A percentile compares a stretch with the other conserved stretches of the same genome.
Evolutionary conservation across 2,113 vertebrate genomes (phyloP).

Genomic region (Otocyon megalotis): DNA sequence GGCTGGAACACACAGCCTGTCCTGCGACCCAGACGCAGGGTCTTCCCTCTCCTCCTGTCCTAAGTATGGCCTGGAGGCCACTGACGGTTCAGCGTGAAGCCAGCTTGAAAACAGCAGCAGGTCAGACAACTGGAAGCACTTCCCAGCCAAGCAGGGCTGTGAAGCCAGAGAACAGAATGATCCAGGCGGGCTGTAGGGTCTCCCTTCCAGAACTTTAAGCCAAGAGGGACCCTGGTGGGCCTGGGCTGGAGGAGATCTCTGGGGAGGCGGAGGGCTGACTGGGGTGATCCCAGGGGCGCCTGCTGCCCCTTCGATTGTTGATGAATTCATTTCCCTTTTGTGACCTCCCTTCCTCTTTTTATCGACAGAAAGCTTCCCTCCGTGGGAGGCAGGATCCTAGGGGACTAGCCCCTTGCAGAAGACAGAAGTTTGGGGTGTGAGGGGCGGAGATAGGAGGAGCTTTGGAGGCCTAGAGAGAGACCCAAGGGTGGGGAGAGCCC

Average conservation of each 20-base stretch:
- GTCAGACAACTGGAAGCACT: background rate
- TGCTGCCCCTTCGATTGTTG: background rate
- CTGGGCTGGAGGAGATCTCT: background rate
- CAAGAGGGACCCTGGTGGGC: background rate
- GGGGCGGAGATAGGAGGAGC: background rate
- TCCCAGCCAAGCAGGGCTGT: background rate
- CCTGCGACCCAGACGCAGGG: too few relatives aligned
- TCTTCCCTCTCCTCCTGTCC: background rate
- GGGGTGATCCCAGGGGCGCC: background rate
- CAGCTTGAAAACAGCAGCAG: background rate
- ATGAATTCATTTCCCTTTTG: background rate
- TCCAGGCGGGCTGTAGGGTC: background rate
- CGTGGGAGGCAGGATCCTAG: background rate
- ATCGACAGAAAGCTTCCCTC: background rate
- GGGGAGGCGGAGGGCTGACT: background rate
- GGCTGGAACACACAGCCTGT: too few relatives aligned
- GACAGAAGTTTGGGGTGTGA: background rate
- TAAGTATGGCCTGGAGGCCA: background rate
- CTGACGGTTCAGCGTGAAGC: background rate
- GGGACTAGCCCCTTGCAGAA: background rate
- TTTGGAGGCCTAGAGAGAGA: background rate
- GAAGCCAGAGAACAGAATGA: background rate
- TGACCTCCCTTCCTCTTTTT: background rate
- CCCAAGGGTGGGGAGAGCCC: background rate
- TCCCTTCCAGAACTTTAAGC: background rate